Base-by-base conservation (phyloP, 2,113 vertebrate species). In the Fregata magnificens region DNA sequence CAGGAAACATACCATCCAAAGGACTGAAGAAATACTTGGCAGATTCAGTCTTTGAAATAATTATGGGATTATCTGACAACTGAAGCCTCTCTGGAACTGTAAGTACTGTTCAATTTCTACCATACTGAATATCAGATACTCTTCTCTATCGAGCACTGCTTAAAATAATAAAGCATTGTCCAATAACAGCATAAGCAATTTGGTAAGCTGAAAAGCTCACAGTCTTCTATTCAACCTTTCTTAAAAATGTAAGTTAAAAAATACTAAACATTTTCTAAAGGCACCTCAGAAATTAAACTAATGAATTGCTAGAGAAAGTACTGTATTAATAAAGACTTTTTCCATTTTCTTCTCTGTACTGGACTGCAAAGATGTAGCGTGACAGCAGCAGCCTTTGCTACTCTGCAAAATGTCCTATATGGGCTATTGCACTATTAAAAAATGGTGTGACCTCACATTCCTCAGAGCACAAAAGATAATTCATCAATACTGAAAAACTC, bases 391-490 rank as follows among this genome's bases (percentile, higher is more conserved):
- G 74, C 58, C 88, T 96, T 92, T 93, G 85, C 79, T 95, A 77
- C 93, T 96, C 86, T 72, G 88, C 58, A 95, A 93, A 96, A 95
- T 67, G 65, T 82, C 65, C 71, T 86, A 47, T 73, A 74, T 78
- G 88, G 65, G 62, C 89, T 91, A 91, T 15, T 82, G 34, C 85
- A 78, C 45, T 80, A 70, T 76, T 80, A 97, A 96, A 90, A 90
- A 93, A 82, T 92, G 63, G 28, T 91, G 65, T 90, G 90, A 94
- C 58, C 94, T 97, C 96, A 96, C 95, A 98, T 98, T 98, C 98
- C 90, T 94, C 81, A 76, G 45, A 93, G 86, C 36, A 98, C 98
- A 98, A 98, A 98, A 96, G 91, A 91, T 90, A 96, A 97, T 98
- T 98, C 93, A 98, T 94, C 95, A 83, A 93, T 95, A 97, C 45